phyloP scores from a whole-genome alignment of 2,113 vertebrate genomes.

The Aptenodytes forsteri region DNA sequence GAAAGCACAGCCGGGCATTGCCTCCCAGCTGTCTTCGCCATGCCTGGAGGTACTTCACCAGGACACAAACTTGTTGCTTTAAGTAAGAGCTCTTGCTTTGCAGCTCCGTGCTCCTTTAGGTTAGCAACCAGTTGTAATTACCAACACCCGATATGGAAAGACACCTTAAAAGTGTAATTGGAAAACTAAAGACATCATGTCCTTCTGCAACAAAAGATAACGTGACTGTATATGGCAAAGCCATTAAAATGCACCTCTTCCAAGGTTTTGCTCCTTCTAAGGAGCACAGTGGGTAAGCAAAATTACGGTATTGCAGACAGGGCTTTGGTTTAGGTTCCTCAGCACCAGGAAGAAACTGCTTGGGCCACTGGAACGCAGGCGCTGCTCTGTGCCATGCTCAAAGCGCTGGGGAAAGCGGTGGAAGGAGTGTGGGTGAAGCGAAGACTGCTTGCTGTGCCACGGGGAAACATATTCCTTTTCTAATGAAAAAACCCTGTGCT shows the following conservation, averaged over 20 bases:
- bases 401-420: rapidly evolving
- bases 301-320: rapidly evolving
- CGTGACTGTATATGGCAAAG: neutral
- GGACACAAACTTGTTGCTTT: neutral
- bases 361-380: neutral
- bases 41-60: neutral
- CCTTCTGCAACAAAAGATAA: neutral
- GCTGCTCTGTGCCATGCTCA: rapidly evolving
- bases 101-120: neutral
- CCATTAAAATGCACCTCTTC: rapidly evolving
- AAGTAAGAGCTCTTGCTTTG: neutral
- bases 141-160: neutral
- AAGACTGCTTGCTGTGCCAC: neutral
- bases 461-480: neutral
- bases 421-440: neutral
- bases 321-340: neutral
- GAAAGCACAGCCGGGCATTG: neutral
- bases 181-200: neutral
- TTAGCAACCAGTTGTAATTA: neutral
- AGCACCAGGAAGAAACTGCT: neutral
- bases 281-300: neutral
- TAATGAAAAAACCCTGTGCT: rapidly evolving
- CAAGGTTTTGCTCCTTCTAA: neutral
- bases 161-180: neutral
- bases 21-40: neutral